These are phyloP conservation scores for Lucinisca nassula DNA, from an alignment of 2,888 invertebrate genomes.

Conservation along the genomic window DNA sequence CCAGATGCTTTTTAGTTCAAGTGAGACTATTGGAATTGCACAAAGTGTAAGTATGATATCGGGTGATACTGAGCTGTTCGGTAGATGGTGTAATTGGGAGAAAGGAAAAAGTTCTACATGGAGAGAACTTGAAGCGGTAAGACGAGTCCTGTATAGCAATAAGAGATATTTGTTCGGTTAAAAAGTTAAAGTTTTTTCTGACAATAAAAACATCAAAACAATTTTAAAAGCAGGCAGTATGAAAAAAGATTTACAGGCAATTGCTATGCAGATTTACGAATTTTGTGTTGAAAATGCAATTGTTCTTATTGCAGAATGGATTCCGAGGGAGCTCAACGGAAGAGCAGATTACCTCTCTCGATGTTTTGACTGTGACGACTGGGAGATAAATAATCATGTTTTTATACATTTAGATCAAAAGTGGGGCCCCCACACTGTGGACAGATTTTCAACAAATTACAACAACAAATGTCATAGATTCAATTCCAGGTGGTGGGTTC, in stretches of 20 bases:
- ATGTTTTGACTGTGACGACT: not conserved
- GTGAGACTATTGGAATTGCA: no score
- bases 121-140: not conserved
- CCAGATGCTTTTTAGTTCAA: no score
- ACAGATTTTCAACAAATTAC: not conserved
- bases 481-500: not conserved
- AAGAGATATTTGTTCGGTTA: no score
- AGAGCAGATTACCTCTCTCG: not conserved
- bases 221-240: not conserved
- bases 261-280: not conserved
- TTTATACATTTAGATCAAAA: not conserved
- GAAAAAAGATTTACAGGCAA: not conserved
- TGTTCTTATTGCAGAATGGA: not conserved
- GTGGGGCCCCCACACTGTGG: not conserved
- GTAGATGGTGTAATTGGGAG: not conserved
- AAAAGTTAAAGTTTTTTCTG: no score
- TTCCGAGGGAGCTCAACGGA: not conserved
- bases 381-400: not conserved
- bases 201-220: not conserved
- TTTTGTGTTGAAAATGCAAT: not conserved
- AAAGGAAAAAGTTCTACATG: not conserved
- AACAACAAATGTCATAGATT: not conserved
- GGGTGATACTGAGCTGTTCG: conserved; percentile 1
- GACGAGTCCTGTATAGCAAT: no score
- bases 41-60: not conserved